Percentiles rank a stretch among this genome's conserved stretches.
These are phyloP conservation scores for Numida meleagris DNA, from an alignment of 2,113 vertebrate species.

Conservation along the genomic window DNA sequence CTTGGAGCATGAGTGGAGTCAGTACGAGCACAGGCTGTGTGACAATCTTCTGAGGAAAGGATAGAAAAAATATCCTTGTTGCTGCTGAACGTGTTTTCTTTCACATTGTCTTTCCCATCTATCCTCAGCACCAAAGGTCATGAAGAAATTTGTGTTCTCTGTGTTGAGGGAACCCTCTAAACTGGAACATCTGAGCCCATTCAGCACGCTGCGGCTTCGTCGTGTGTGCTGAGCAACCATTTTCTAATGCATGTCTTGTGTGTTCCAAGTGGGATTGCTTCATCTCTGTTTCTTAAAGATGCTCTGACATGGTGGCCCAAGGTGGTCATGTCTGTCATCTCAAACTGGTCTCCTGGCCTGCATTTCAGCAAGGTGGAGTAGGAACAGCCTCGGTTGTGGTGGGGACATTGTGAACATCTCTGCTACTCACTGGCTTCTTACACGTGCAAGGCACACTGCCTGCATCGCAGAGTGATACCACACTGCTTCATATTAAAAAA, in stretches of 20 bases:
- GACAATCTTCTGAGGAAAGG: neutral
- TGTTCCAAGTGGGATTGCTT: neutral
- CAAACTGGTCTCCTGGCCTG: neutral
- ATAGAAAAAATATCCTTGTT: neutral
- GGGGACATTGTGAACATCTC: neutral
- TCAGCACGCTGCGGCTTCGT: neutral
- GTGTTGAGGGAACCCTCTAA: neutral
- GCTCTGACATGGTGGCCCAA: neutral
- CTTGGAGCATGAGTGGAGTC: neutral
- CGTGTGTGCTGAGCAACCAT: neutral
- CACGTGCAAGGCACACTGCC: rapidly evolving
- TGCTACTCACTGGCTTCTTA: neutral
- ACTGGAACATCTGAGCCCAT: rapidly evolving
- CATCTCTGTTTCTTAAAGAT: neutral
- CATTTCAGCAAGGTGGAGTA: neutral
- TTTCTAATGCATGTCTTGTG: neutral
- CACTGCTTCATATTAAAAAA: neutral
- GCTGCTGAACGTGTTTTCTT: neutral
- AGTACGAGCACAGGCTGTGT: neutral
- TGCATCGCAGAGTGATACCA: neutral
- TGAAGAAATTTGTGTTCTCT: neutral
- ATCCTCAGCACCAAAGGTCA: neutral
- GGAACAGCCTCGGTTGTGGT: neutral
- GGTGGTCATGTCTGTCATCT: neutral
- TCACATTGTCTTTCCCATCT: neutral